Conservation (phyloP, 2,113 vertebrate species). For the Rissa tridactyla region DNA sequence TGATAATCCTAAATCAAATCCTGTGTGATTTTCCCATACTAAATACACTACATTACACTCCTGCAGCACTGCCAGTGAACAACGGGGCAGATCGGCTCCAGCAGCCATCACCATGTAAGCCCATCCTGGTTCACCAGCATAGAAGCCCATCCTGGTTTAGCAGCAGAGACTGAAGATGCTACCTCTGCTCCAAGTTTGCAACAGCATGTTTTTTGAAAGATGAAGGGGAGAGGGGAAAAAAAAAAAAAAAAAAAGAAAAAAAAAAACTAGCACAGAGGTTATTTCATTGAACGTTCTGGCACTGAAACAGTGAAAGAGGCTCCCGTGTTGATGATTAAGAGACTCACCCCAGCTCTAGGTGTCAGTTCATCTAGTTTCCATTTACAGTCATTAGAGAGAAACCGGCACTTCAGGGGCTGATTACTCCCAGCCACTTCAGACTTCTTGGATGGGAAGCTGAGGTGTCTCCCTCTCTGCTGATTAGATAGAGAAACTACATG, state of each 20-base stretch:
- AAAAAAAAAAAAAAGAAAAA: not conserved
- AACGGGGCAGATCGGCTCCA: accelerated
- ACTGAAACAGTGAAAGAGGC: not conserved
- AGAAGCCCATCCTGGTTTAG: not conserved
- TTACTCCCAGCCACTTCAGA: not conserved
- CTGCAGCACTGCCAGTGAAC: not conserved
- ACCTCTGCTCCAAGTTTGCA: not conserved
- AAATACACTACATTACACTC: not conserved
- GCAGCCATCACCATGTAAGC: not conserved
- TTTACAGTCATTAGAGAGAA: not conserved
- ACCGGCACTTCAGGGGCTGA: not conserved
- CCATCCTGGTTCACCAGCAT: not conserved
- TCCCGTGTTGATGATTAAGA: not conserved
- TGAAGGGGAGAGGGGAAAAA: too few relatives aligned
- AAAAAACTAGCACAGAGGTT: not conserved
- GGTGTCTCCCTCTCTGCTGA: not conserved
- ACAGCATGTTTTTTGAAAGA: not conserved
- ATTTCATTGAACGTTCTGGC: not conserved
- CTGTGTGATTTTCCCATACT: not conserved
- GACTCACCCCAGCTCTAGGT: not conserved
- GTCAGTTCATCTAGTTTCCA: not conserved
- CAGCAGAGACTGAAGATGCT: not conserved
- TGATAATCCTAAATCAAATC: not conserved
- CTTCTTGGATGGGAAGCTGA: not conserved
- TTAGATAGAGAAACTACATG: not conserved